Conservation (phyloP, 2,797 vertebrate genomes). For the Garrulus glandarius region DNA sequence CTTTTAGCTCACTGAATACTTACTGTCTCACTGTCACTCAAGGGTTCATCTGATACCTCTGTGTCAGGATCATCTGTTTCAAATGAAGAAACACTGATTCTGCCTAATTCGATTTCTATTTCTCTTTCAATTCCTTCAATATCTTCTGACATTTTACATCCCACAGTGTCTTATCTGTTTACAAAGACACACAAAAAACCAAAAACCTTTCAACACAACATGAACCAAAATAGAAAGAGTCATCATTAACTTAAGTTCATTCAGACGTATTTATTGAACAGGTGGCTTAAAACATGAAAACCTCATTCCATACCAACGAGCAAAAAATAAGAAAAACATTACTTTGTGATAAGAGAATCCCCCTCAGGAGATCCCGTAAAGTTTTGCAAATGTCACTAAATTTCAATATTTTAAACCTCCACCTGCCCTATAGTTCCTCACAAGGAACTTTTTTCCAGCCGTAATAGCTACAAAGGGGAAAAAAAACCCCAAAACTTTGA, state of each 20-base stretch:
- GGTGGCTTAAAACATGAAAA: neutral
- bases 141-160: slow-evolving; percentile 26
- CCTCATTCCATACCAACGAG: neutral
- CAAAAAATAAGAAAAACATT: neutral
- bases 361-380: too few relatives aligned
- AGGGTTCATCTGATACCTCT: slow-evolving; percentile 47
- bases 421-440: neutral
- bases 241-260: neutral
- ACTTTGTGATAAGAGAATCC: neutral
- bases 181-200: neutral
- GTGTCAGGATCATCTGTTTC: slow-evolving; percentile 60
- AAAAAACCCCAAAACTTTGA: neutral
- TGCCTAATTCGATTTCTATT: slow-evolving; percentile 73
- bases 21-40: slow-evolving; percentile 64
- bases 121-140: slow-evolving; percentile 56
- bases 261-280: neutral
- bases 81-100: slow-evolving; percentile 61
- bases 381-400: neutral
- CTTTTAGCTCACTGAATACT: slow-evolving; percentile 5
- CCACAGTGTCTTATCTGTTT: neutral
- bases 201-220: neutral
- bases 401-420: neutral
- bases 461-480: neutral
- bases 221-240: neutral
- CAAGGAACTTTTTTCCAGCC: neutral